phyloP scores from a whole-genome alignment of 2,113 vertebrate species.

The Hydrolagus affinis region DNA sequence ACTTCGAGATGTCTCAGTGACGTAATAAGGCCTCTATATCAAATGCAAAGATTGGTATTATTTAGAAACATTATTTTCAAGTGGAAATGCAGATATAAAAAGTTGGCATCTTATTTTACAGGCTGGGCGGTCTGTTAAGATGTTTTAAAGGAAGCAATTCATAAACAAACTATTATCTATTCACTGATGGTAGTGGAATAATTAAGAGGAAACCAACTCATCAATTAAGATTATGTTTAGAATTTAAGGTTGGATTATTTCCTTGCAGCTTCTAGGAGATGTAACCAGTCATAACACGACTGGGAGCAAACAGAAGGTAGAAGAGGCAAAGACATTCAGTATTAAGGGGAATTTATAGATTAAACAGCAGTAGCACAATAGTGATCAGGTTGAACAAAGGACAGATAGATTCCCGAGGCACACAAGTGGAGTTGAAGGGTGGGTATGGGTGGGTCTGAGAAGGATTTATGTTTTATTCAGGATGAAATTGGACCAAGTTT shows the following conservation, averaged over 20 bases:
- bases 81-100: too few relatives aligned
- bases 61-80: too few relatives aligned
- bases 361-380: background rate
- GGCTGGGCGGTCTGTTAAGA: too few relatives aligned
- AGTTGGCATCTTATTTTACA: too few relatives aligned
- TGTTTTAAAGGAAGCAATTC: too few relatives aligned
- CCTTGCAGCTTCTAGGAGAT: conserved; percentile 45
- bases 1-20: too few relatives aligned
- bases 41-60: too few relatives aligned
- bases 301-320: background rate
- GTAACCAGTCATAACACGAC: conserved; percentile 40
- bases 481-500: background rate
- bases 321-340: background rate
- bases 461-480: background rate
- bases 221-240: conserved; percentile 60
- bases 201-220: conserved; percentile 60
- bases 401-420: background rate
- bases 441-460: background rate
- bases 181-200: conserved; percentile 41
- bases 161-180: too few relatives aligned
- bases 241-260: conserved; percentile 51
- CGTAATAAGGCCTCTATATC: too few relatives aligned
- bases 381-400: too few relatives aligned
- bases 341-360: background rate
- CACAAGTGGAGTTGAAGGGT: background rate